A percentile compares a stretch with the other conserved stretches of the same genome.
phyloP scores from a whole-genome alignment of 1,140 invertebrate genomes.

The Drosophila kanapiae region DNA sequence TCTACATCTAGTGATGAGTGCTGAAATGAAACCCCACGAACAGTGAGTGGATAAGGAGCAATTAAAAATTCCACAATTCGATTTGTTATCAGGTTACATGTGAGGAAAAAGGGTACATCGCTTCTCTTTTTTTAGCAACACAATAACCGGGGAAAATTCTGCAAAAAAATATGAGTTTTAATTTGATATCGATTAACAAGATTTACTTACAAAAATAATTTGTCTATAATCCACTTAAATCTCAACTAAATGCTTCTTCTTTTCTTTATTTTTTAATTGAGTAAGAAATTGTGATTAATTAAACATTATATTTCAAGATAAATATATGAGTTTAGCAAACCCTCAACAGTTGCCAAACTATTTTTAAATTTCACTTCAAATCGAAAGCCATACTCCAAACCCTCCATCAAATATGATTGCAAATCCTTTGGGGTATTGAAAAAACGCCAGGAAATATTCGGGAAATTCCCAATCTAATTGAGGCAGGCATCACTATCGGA shows the following conservation, averaged over 20 bases:
- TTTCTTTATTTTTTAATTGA: neutral
- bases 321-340: neutral
- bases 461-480: conserved; percentile 31
- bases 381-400: neutral
- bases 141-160: neutral
- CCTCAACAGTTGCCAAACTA: too few relatives aligned
- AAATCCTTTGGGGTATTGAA: neutral
- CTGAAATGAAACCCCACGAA: conserved; percentile 12
- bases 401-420: neutral
- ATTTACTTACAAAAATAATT: neutral
- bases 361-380: neutral
- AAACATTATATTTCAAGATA: too few relatives aligned
- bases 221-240: neutral
- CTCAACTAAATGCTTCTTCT: accelerated
- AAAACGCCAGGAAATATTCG: conserved; percentile 17
- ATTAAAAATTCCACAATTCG: conserved; percentile 40
- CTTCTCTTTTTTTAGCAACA: neutral
- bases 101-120: neutral
- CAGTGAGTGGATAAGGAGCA: conserved; percentile 31
- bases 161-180: conserved; percentile 5
- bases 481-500: conserved; percentile 42
- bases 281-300: neutral
- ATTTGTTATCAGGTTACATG: conserved; percentile 36
- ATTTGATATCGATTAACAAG: neutral
- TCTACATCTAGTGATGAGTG: conserved; percentile 41